phyloP scores from a whole-genome alignment of 2,888 invertebrate species.

The Neocrepidodera transversa region DNA sequence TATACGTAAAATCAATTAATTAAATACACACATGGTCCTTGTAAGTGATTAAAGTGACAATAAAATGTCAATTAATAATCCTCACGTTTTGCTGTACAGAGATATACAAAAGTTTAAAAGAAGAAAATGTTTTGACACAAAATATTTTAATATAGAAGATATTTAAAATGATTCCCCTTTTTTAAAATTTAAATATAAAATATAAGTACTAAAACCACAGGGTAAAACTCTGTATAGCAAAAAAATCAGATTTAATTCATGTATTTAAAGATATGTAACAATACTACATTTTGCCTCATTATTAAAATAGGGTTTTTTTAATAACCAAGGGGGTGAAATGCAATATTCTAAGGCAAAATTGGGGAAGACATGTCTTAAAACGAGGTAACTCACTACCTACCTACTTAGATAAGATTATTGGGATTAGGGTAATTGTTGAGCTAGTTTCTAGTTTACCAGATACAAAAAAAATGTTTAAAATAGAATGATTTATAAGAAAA shows the following conservation, averaged over 20 bases:
- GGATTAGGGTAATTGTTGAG: not conserved
- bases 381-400: conserved; percentile 22
- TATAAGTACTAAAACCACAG: too few relatives aligned
- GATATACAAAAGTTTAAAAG: not conserved
- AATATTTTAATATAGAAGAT: too few relatives aligned
- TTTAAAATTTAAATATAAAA: too few relatives aligned
- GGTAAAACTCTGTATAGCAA: not conserved
- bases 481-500: too few relatives aligned
- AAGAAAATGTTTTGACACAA: too few relatives aligned
- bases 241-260: too few relatives aligned
- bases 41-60: not conserved
- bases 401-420: conserved; percentile 33
- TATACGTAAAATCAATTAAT: not conserved
- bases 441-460: not conserved
- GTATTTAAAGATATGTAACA: conserved; percentile 1
- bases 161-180: too few relatives aligned
- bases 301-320: not conserved
- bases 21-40: not conserved
- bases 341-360: conserved; percentile 49
- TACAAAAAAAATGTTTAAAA: too few relatives aligned
- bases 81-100: too few relatives aligned
- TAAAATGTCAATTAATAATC: not conserved
- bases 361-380: conserved; percentile 47
- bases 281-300: not conserved
- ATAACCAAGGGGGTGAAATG: conserved; percentile 36